Conservation (phyloP, 2,113 vertebrate genomes). For the Anthoscopus minutus region DNA sequence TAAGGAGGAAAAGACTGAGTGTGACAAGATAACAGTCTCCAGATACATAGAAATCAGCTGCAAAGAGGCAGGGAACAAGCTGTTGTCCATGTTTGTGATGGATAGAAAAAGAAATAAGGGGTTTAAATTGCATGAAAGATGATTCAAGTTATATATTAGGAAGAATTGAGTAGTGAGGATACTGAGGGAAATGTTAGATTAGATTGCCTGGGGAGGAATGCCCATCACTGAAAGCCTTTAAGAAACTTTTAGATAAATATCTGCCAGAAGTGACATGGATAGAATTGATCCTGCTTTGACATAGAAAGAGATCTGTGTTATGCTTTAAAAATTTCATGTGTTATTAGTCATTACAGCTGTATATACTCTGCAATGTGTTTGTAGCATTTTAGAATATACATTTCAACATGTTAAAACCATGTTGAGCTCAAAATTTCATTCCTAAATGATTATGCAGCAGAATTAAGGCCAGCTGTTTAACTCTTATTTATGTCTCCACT, state of each 20-base stretch:
- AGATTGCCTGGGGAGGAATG: not conserved
- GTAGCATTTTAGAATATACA: not conserved
- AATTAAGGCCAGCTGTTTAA: conserved; percentile 34
- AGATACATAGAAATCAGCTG: not conserved
- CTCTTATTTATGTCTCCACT: not conserved
- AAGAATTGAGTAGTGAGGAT: not conserved
- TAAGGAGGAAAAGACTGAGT: not conserved
- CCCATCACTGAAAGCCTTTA: conserved; percentile 6
- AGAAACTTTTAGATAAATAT: conserved; percentile 34
- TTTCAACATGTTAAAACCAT: not conserved
- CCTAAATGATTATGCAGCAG: not conserved
- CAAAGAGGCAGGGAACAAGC: not conserved
- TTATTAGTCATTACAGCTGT: not conserved
- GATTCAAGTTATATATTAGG: not conserved
- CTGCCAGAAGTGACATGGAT: not conserved
- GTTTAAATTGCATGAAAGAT: not conserved
- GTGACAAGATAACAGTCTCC: conserved; percentile 44
- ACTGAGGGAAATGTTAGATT: not conserved
- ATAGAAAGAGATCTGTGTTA: not conserved
- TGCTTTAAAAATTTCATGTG: not conserved
- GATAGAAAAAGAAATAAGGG: conserved; percentile 6
- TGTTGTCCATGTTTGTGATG: not conserved
- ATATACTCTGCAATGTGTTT: not conserved
- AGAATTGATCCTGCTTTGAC: conserved; percentile 27
- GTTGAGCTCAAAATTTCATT: not conserved